Evolutionary conservation across 1,140 invertebrate species (phyloP).

Genomic region (Zaprionus ornatus): DNA sequence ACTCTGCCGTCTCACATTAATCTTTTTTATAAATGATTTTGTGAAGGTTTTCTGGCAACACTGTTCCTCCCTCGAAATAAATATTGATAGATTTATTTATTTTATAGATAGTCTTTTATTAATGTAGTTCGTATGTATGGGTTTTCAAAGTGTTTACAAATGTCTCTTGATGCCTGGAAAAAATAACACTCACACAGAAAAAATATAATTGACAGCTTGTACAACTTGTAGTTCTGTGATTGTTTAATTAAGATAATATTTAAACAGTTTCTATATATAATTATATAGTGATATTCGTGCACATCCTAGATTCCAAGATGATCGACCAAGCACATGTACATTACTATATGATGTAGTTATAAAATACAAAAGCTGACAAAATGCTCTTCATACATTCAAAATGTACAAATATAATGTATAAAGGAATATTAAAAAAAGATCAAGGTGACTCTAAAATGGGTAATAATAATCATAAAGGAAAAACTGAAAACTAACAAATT

Average conservation of each 20-base stretch:
- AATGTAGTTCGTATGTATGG: constrained; percentile 28
- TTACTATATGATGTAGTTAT: constrained; percentile 43
- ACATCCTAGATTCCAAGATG: constrained; percentile 1
- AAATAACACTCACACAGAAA: constrained; percentile 43
- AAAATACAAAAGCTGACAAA: constrained; percentile 62
- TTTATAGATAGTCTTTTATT: constrained; percentile 32
- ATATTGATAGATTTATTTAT: not conserved
- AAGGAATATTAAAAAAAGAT: constrained; percentile 1
- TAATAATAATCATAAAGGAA: constrained; percentile 22
- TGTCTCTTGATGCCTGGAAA: constrained; percentile 51
- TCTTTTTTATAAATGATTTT: too few species aligned
- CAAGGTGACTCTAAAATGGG: constrained; percentile 17
- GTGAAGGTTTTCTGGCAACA: not conserved
- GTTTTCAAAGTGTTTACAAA: constrained; percentile 71
- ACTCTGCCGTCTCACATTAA: too few species aligned
- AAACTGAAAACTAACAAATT: constrained; percentile 19
- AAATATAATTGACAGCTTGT: constrained; percentile 46
- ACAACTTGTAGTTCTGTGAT: constrained; percentile 60
- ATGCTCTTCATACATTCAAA: constrained; percentile 73
- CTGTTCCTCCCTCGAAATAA: not conserved
- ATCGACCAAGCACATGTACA: constrained; percentile 31
- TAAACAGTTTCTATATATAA: constrained; percentile 25
- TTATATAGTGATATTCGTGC: constrained; percentile 21
- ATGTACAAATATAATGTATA: constrained; percentile 65
- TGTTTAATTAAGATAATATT: constrained; percentile 35